Conservation (phyloP, 2,113 vertebrate species). For the Neogobius melanostomus region DNA sequence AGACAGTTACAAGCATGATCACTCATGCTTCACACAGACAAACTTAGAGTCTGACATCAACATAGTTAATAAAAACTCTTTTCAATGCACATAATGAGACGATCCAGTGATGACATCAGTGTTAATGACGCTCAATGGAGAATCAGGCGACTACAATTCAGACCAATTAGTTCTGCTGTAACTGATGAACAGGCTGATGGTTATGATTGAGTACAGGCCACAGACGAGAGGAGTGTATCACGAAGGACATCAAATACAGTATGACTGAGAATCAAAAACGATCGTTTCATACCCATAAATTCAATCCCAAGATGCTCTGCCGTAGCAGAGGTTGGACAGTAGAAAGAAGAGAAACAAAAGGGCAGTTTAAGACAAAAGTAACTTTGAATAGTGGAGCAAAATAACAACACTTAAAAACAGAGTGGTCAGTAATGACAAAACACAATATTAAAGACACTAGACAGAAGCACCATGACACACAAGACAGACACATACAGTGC, state of each 20-base stretch:
- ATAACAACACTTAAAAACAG: constrained; percentile 27
- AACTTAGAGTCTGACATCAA: constrained; percentile 38
- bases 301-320: constrained; percentile 99
- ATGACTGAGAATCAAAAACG: constrained; percentile 80
- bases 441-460: constrained; percentile 21
- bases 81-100: constrained; percentile 50
- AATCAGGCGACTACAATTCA: constrained; percentile 39
- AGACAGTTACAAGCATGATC: constrained; percentile 64
- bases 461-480: constrained; percentile 66
- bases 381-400: constrained; percentile 54
- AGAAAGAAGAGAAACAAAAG: constrained; percentile 66
- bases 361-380: constrained; percentile 76
- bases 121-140: constrained; percentile 67
- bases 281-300: constrained; percentile 97
- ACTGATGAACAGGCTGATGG: constrained; percentile 52
- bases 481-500: constrained; percentile 26
- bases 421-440: constrained; percentile 41
- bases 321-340: constrained; percentile 86
- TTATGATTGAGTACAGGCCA: constrained; percentile 69
- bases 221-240: constrained; percentile 62
- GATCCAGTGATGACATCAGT: constrained; percentile 62
- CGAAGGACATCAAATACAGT: constrained; percentile 64
- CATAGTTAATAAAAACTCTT: constrained; percentile 39
- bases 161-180: constrained; percentile 46
- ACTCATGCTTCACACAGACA: constrained; percentile 69